Evolutionary conservation across 2,113 vertebrate species (phyloP).

Genomic region (Malurus melanocephalus): DNA sequence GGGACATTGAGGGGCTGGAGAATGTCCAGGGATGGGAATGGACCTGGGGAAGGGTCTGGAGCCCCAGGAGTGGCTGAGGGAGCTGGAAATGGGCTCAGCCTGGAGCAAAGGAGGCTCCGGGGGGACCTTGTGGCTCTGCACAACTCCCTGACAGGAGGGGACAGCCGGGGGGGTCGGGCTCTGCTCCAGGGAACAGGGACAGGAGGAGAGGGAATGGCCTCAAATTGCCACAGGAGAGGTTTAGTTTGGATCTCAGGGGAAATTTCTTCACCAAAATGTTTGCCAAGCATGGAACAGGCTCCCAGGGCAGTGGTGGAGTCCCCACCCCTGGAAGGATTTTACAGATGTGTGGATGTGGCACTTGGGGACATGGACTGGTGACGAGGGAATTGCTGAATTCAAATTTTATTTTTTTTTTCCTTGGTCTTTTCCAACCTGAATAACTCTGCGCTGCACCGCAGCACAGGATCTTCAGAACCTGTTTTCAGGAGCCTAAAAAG

Average conservation of each 20-base stretch:
- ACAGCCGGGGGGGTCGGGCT: not conserved
- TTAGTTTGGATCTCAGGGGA: not conserved
- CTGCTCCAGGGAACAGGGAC: not conserved
- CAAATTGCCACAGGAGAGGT: fast-evolving
- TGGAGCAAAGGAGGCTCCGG: not conserved
- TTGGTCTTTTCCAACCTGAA: not conserved
- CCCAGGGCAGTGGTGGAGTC: not conserved
- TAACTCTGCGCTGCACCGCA: not conserved
- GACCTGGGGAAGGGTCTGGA: not conserved
- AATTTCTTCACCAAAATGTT: not conserved
- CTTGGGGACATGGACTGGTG: fast-evolving
- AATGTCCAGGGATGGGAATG: fast-evolving
- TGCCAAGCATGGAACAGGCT: not conserved
- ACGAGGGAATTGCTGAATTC: fast-evolving
- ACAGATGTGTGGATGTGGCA: not conserved
- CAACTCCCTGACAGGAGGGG: not conserved
- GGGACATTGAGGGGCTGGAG: not conserved
- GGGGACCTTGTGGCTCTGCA: not conserved
- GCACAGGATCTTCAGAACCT: not conserved
- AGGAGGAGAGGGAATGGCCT: not conserved
- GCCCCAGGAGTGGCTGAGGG: not conserved
- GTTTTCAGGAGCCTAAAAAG: not conserved
- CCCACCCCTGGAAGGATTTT: not conserved
- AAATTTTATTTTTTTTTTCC: too few species aligned
- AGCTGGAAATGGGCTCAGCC: not conserved